Evolutionary conservation across 2,888 invertebrate species (phyloP).

Genomic region (Leucoma salicis): DNA sequence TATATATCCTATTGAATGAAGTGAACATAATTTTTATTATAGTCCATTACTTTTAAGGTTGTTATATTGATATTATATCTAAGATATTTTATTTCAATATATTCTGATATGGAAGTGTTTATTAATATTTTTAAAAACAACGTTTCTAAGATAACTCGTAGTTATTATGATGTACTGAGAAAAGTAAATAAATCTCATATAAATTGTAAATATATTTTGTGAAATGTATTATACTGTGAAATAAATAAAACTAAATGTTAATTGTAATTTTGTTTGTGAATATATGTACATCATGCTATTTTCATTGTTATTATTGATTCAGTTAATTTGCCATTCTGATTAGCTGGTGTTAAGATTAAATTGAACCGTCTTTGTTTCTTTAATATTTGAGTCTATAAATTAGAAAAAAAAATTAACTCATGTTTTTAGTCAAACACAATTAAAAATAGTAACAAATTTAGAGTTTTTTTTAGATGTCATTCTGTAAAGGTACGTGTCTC

Average conservation of each 20-base stretch:
- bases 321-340: no score
- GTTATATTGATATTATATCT: not conserved
- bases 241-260: not conserved
- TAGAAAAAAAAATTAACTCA: no score
- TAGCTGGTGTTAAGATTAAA: no score
- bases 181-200: not conserved
- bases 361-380: no score
- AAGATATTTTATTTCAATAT: not conserved
- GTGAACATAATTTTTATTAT: no score
- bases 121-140: not conserved
- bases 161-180: not conserved
- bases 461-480: no score
- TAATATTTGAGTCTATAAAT: no score
- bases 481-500: no score
- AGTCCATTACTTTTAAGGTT: not conserved
- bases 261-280: not conserved
- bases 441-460: no score
- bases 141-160: not conserved
- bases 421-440: no score
- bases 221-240: no score
- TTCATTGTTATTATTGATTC: not conserved
- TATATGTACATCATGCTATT: not conserved
- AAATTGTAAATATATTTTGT: not conserved
- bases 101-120: not conserved
- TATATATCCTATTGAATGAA: no score